These are phyloP conservation scores for Pygmarrhopalites habei DNA, from an alignment of 1,140 invertebrate species.

Conservation along the genomic window DNA sequence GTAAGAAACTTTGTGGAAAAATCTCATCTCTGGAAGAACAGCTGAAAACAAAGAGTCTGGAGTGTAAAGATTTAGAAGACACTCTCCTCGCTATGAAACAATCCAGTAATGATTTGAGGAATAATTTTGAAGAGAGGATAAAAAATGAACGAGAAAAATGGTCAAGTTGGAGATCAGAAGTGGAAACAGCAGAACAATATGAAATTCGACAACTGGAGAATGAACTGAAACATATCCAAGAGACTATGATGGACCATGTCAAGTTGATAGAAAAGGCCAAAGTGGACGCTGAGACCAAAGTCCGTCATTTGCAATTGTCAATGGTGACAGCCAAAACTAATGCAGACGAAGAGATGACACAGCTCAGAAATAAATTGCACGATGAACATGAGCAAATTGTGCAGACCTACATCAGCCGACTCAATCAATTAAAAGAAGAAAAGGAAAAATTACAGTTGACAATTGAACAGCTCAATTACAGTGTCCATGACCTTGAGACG, in stretches of 20 bases:
- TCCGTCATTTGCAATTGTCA: constrained; percentile 19
- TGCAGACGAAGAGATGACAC: constrained; percentile 18
- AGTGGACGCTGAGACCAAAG: constrained; percentile 34
- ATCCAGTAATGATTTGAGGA: not conserved
- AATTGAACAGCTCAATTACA: not conserved
- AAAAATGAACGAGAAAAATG: constrained; percentile 35
- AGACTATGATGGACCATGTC: constrained; percentile 31
- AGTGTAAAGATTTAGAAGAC: constrained; percentile 4
- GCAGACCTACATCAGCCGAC: constrained; percentile 11
- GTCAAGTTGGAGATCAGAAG: constrained; percentile 30
- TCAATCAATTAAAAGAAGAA: constrained; percentile 16
- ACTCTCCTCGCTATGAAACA: constrained; percentile 6
- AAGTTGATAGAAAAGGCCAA: constrained; percentile 28
- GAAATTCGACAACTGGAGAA: constrained; percentile 27
- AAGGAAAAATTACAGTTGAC: constrained; percentile 17
- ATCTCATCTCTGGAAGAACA: constrained; percentile 5
- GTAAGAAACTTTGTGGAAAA: constrained; percentile 7
- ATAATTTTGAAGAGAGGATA: constrained; percentile 24
- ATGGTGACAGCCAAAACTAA: constrained; percentile 22
- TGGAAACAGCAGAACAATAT: constrained; percentile 30
- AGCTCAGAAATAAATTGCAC: constrained; percentile 18
- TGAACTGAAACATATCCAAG: constrained; percentile 34
- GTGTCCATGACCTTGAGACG: constrained; percentile 15
- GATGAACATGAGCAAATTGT: constrained; percentile 21
- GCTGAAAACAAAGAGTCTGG: constrained; percentile 5